A percentile compares a stretch with the other conserved stretches of the same genome.
Conservation (phyloP, 2,797 vertebrate species). For the Gallirallus australis region DNA sequence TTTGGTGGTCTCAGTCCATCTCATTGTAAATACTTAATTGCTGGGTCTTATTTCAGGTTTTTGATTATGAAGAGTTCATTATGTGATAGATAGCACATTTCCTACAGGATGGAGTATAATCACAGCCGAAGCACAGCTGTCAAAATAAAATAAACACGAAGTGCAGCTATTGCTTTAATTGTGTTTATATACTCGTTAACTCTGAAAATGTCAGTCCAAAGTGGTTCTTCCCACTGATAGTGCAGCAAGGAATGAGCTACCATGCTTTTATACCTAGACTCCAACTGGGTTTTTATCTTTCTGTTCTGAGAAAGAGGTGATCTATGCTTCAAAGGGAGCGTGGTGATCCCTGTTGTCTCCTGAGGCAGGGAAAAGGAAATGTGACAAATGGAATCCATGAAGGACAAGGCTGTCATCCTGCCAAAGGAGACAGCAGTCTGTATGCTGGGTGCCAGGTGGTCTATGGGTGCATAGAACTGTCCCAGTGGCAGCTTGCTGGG, state of each 20-base stretch:
- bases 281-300: background rate
- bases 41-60: background rate
- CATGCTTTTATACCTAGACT: background rate
- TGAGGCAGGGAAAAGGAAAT: background rate
- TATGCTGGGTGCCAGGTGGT: background rate
- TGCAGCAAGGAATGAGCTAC: background rate
- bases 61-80: background rate
- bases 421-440: background rate
- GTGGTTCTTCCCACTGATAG: background rate
- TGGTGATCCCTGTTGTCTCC: background rate
- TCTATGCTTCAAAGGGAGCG: rapidly evolving
- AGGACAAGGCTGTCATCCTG: background rate
- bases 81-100: background rate
- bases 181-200: background rate
- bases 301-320: background rate
- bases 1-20: background rate
- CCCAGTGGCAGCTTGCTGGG: background rate
- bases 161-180: background rate
- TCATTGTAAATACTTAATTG: slow-evolving; percentile 12
- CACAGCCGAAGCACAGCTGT: slow-evolving; percentile 39
- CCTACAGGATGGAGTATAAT: background rate
- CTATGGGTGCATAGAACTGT: background rate
- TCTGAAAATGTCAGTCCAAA: background rate
- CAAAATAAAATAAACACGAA: background rate
- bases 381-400: background rate